Evolutionary conservation across 2,888 invertebrate genomes (phyloP), one percentile per base, ranked within the genome.

Genomic region (Opisthograptis luteolata): DNA sequence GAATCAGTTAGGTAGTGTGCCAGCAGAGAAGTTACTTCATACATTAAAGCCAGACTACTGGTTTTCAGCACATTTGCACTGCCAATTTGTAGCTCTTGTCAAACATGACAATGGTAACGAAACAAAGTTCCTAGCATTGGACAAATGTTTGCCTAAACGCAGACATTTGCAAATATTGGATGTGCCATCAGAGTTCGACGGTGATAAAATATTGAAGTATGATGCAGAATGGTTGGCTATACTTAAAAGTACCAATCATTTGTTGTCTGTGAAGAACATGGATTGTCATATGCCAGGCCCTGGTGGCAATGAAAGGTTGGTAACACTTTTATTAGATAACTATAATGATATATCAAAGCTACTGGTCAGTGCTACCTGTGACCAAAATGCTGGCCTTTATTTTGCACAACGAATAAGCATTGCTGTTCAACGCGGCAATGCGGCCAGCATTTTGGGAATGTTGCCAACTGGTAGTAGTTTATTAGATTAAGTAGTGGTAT

Each of bases 61-160:
- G 99, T 99, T 99, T 88, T 92, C 98, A 5, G 99, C 98, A 19
- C 99, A 99, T 92, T 91, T 99, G 59, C 99, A 99, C 84, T 97
- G 97, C 66, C 97, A 98, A 86, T 99, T 98, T 90, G 94, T 96
- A 7, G 99, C 99, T 0, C 64, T 97, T 1, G 94, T 99, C 3
- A 92, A 93, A 22, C 98, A 98, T 79, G 84, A 92, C 15, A 81
- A 92, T 49, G 79, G 85, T 8, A 73, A 58, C 20, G 81, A 88
- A 71, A 82, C 98, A 0, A 97, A 95, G 76, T 99, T 99, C 83
- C 84, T 99, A 60, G 97, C 98, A 0, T 85, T 99, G n/a, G 99
- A 99, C 79, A 99, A 99, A 90, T 99, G 99, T 82, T 89, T 99
- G 39, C 98, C 98, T 0, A 93, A 93, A 66, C 91, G 98, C 55